Percentiles rank a stretch among this genome's conserved stretches.
These are phyloP conservation scores for Oegoconia quadripuncta DNA, from an alignment of 2,888 invertebrate genomes.

Conservation along the genomic window DNA sequence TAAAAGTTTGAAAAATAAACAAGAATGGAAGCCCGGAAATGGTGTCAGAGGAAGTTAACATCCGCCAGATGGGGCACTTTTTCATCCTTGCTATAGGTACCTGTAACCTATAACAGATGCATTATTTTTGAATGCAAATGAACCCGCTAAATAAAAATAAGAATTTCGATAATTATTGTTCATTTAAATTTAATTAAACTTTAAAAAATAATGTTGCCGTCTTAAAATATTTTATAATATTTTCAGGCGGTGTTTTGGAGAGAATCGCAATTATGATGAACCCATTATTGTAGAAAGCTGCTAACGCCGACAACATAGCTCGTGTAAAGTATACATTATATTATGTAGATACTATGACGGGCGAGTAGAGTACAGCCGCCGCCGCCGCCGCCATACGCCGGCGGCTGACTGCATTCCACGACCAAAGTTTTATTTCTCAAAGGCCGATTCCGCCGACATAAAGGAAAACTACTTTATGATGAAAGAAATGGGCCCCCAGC, in stretches of 20 bases:
- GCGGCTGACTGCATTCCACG: constrained; percentile 39
- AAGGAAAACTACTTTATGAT: constrained; percentile 15
- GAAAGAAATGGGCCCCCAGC: too few relatives aligned
- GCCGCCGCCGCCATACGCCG: constrained; percentile 26
- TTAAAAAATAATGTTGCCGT: too few relatives aligned
- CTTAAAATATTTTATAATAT: constrained; percentile 3
- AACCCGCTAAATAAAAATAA: too few relatives aligned
- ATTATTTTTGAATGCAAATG: too few relatives aligned
- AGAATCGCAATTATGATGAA: constrained; percentile 26
- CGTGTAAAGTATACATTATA: constrained; percentile 37
- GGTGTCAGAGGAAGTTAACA: constrained; percentile 68
- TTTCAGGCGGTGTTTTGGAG: constrained; percentile 15
- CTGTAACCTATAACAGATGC: too few relatives aligned
- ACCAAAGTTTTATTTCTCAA: constrained; percentile 32
- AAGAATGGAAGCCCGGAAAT: constrained; percentile 65
- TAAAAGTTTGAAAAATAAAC: constrained; percentile 67
- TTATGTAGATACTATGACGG: too few relatives aligned
- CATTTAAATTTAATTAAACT: too few relatives aligned
- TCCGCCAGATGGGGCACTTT: constrained; percentile 73
- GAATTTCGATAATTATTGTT: too few relatives aligned
- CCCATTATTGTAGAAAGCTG: constrained; percentile 32
- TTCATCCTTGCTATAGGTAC: too few relatives aligned
- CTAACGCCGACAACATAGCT: constrained; percentile 31
- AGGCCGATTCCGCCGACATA: constrained; percentile 22
- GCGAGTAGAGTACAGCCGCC: constrained; percentile 32